Percentiles rank a stretch among this genome's conserved stretches.
These are phyloP conservation scores for Oplegnathus fasciatus DNA, from an alignment of 2,113 vertebrate genomes.

Conservation along the genomic window DNA sequence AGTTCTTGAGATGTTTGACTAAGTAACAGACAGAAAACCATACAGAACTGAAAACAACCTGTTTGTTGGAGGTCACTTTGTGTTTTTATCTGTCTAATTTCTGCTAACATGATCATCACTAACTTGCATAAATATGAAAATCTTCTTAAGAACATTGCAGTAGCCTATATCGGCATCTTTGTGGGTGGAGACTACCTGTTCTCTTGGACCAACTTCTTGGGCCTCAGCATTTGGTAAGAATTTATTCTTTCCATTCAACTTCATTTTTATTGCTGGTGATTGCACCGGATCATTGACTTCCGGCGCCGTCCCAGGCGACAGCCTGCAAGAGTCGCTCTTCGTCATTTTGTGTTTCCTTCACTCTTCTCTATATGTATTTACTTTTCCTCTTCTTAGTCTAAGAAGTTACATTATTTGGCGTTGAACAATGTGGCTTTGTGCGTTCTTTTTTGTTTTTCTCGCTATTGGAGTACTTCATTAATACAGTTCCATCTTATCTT, in stretches of 20 bases:
- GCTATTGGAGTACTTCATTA: too few species aligned
- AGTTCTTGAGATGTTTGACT: not conserved
- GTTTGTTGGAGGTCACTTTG: not conserved
- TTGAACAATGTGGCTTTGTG: too few species aligned
- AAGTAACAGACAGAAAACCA: not conserved
- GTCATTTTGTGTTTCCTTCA: too few species aligned
- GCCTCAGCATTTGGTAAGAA: conserved; percentile 94
- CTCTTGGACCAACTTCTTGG: conserved; percentile 91
- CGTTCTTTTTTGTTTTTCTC: too few species aligned
- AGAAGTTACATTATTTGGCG: too few species aligned
- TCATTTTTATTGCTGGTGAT: not conserved
- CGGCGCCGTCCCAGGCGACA: too few species aligned
- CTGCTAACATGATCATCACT: not conserved
- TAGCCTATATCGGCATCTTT: conserved; percentile 93
- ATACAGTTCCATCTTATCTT: too few species aligned
- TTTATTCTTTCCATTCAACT: not conserved
- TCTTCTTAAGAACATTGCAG: conserved; percentile 89
- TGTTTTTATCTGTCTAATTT: not conserved
- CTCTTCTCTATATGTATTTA: too few species aligned
- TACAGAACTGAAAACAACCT: not conserved
- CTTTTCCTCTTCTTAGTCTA: too few species aligned
- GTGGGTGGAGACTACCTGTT: conserved; percentile 94
- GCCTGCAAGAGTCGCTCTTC: too few species aligned
- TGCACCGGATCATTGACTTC: too few species aligned
- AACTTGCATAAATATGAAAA: not conserved